Conservation (phyloP, 2,113 vertebrate species). For the Phylloscopus trochiloides region DNA sequence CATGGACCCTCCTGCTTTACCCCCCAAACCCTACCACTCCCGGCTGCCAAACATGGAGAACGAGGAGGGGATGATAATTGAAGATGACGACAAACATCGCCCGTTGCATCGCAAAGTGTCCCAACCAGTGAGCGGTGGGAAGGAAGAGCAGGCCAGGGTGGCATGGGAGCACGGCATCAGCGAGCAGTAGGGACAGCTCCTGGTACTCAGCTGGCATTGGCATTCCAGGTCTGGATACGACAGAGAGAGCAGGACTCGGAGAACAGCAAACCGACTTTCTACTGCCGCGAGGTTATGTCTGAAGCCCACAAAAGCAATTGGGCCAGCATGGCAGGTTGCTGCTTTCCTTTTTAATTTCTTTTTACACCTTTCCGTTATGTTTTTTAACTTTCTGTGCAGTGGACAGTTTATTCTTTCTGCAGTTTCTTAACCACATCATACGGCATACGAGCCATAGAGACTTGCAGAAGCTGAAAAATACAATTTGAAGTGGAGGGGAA, state of each 20-base stretch:
- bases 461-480: conserved; percentile 63
- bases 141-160: conserved; percentile 88
- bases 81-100: conserved; percentile 87
- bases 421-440: conserved; percentile 50
- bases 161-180: conserved; percentile 91
- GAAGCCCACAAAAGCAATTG: conserved; percentile 55
- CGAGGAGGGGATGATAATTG: conserved; percentile 83
- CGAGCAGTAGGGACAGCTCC: conserved; percentile 81
- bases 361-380: conserved; percentile 68
- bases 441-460: conserved; percentile 37
- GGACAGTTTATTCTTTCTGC: conserved; percentile 75
- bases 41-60: conserved; percentile 78
- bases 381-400: conserved; percentile 70
- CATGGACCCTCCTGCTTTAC: conserved; percentile 81
- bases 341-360: conserved; percentile 77
- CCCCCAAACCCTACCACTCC: conserved; percentile 88
- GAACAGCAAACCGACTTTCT: conserved; percentile 51
- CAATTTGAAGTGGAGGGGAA: not conserved
- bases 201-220: conserved; percentile 13
- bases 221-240: conserved; percentile 40
- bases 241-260: conserved; percentile 54
- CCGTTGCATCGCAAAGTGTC: conserved; percentile 84
- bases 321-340: conserved; percentile 78
- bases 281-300: conserved; percentile 69
- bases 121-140: conserved; percentile 80